Evolutionary conservation across 92 coral and sea anemone genomes (phyloP).

Genomic region (Palythoa grandiflora): DNA sequence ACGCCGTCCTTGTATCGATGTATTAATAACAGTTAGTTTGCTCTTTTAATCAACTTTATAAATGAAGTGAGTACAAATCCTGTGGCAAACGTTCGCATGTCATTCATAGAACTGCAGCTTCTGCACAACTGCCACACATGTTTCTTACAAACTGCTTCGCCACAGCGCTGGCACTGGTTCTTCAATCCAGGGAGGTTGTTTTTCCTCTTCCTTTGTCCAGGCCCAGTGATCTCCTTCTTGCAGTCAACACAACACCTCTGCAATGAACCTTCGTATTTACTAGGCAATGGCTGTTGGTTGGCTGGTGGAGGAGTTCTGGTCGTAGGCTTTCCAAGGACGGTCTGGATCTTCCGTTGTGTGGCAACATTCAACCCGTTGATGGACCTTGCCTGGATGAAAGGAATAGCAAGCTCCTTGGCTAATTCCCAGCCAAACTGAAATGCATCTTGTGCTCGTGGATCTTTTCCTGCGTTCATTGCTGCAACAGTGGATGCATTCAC

Average conservation of each 20-base stretch:
- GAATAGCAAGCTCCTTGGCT: not conserved
- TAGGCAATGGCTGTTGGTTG: not conserved
- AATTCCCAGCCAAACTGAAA: not conserved
- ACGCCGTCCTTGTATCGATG: not conserved
- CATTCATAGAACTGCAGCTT: not conserved
- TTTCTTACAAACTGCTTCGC: not conserved
- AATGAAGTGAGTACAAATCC: not conserved
- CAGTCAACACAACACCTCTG: not conserved
- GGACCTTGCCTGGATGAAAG: not conserved
- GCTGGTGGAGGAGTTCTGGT: not conserved
- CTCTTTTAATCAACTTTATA: not conserved
- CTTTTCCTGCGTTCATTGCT: conserved; percentile 10
- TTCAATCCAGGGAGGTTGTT: not conserved
- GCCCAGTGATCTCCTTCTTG: not conserved
- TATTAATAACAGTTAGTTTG: not conserved
- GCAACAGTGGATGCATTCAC: conserved; percentile 2
- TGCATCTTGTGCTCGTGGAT: conserved; percentile 11
- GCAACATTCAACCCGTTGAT: not conserved
- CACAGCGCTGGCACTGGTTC: conserved; percentile 1
- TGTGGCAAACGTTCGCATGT: not conserved
- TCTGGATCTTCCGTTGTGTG: not conserved
- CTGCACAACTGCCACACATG: not conserved
- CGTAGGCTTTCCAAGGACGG: conserved; percentile 8
- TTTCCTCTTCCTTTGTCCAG: too few species aligned
- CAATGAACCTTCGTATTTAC: conserved; percentile 1